These are phyloP conservation scores for Oscheius sp. DNA, from an alignment of 1,140 invertebrate genomes.

Conservation along the genomic window DNA sequence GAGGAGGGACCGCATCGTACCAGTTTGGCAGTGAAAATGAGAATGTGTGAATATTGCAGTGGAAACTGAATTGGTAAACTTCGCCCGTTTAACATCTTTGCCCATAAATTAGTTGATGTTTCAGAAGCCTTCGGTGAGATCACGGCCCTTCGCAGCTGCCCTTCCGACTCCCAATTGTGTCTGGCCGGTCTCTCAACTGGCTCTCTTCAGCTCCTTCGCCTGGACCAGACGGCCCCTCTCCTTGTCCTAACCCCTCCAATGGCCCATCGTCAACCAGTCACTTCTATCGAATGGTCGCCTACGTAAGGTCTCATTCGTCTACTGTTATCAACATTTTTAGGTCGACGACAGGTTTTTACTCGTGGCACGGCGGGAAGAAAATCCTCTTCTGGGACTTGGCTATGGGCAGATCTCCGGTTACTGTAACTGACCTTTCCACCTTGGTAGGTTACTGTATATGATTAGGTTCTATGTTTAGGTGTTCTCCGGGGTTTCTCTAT, in stretches of 20 bases:
- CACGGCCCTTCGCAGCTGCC: neutral
- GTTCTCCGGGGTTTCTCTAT: neutral
- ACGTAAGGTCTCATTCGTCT: too few relatives aligned
- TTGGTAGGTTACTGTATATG: neutral
- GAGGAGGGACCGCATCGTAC: too few relatives aligned
- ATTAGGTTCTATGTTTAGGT: neutral
- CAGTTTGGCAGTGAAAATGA: too few relatives aligned
- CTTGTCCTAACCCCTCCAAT: neutral
- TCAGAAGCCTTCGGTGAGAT: slow-evolving; percentile 3
- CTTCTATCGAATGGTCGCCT: neutral
- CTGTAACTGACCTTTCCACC: neutral
- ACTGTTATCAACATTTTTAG: too few relatives aligned
- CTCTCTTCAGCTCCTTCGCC: neutral
- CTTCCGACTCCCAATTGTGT: neutral
- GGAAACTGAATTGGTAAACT: too few relatives aligned
- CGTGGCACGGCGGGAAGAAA: neutral
- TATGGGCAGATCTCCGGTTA: neutral
- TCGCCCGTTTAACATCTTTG: too few relatives aligned
- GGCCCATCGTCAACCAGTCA: neutral
- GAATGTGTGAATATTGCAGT: too few relatives aligned
- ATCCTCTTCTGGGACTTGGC: neutral
- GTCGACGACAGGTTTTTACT: neutral
- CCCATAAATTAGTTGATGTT: too few relatives aligned
- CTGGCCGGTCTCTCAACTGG: neutral
- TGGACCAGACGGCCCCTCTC: neutral